A percentile compares a stretch with the other conserved stretches of the same genome.
Evolutionary conservation across 2,797 vertebrate species (phyloP).

Genomic region (Myripristis murdjan): DNA sequence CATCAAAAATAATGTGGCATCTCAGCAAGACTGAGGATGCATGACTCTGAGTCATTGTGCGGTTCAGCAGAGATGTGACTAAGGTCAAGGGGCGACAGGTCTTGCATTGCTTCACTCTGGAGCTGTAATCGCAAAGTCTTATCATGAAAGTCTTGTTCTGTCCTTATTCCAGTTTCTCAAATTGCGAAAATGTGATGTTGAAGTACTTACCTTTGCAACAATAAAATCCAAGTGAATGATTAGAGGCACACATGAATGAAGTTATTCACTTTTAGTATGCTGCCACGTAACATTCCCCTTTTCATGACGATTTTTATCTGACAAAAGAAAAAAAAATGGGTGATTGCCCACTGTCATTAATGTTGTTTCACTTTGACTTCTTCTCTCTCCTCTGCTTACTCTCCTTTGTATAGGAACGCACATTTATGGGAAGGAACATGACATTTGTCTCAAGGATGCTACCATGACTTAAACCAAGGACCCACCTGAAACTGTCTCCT

Average conservation of each 20-base stretch:
- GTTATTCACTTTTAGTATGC: not conserved
- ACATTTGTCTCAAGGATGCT: constrained; percentile 58
- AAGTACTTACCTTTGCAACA: constrained; percentile 34
- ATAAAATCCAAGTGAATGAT: constrained; percentile 14
- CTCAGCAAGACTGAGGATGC: constrained; percentile 64
- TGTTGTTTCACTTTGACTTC: not conserved
- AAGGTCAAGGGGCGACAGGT: constrained; percentile 47
- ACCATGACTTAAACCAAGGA: constrained; percentile 80
- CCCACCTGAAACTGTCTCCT: constrained; percentile 55
- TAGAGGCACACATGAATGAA: not conserved
- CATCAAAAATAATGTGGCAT: constrained; percentile 40
- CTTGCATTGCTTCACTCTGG: constrained; percentile 58
- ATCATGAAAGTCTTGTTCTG: constrained; percentile 37
- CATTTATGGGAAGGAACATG: constrained; percentile 78
- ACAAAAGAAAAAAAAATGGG: not conserved
- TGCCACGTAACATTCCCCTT: not conserved
- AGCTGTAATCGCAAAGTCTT: constrained; percentile 58
- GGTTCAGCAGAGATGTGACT: constrained; percentile 32
- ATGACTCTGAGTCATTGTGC: constrained; percentile 73
- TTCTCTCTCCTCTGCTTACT: constrained; percentile 7
- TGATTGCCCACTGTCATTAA: not conserved
- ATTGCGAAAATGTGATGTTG: constrained; percentile 8
- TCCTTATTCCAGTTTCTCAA: constrained; percentile 19
- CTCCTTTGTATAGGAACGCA: constrained; percentile 67
- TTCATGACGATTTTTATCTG: constrained; percentile 1